Conservation (phyloP, 2,113 vertebrate species). For the Hymenochirus boettgeri region DNA sequence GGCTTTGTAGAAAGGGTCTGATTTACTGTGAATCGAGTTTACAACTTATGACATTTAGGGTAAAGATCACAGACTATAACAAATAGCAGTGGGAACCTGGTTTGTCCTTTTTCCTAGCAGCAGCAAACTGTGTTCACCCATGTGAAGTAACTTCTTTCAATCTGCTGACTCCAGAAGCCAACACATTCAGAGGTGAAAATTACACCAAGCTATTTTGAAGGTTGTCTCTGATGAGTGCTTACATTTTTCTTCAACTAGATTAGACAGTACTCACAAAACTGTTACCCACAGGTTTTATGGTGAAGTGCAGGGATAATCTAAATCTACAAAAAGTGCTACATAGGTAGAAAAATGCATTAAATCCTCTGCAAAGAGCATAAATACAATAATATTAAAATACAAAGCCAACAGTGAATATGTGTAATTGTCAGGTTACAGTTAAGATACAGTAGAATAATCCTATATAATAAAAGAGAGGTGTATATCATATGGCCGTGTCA, state of each 20-base stretch:
- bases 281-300: too few species aligned
- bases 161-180: conserved; percentile 24
- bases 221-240: conserved; percentile 25
- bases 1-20: not conserved
- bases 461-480: too few species aligned
- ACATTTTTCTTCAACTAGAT: conserved; percentile 13
- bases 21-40: not conserved
- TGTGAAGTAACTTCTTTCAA: conserved; percentile 14
- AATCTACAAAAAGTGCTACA: too few species aligned
- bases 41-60: conserved; percentile 17
- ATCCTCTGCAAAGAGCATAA: too few species aligned
- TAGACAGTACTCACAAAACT: conserved; percentile 8
- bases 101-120: conserved; percentile 17
- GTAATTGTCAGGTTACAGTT: too few species aligned
- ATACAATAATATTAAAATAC: too few species aligned
- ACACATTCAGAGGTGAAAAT: conserved; percentile 38
- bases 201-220: conserved; percentile 25
- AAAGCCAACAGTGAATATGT: too few species aligned
- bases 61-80: conserved; percentile 18
- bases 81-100: not conserved
- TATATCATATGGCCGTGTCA: too few species aligned
- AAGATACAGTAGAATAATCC: too few species aligned
- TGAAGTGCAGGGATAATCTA: too few species aligned
- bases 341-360: too few species aligned
- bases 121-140: not conserved